phyloP scores from a whole-genome alignment of 2,888 invertebrate species.

The Lasioglossum vierecki region DNA sequence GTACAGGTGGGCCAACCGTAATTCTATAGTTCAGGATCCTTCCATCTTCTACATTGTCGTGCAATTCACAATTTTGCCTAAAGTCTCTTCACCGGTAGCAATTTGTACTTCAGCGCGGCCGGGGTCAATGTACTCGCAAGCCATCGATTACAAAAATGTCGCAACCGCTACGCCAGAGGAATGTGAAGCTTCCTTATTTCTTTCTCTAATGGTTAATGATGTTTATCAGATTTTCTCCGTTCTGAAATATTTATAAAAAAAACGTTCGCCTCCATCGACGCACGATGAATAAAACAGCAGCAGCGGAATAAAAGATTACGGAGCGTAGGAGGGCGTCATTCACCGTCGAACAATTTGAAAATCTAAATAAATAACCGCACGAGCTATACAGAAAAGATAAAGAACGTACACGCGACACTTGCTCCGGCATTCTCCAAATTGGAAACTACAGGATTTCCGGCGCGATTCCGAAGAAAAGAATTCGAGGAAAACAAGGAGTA shows the following conservation, averaged over 20 bases:
- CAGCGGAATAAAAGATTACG: neutral
- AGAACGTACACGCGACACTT: neutral
- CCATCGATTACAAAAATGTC: neutral
- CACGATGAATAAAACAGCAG: neutral
- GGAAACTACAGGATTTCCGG: neutral
- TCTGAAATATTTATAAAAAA: neutral
- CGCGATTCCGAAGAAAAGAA: neutral
- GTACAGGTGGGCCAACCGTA: slow-evolving; percentile 60
- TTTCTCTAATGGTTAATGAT: neutral
- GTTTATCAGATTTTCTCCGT: neutral
- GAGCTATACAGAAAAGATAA: neutral
- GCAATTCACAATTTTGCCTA: neutral
- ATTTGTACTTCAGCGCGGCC: neutral
- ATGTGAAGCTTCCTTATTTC: neutral
- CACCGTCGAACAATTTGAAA: neutral
- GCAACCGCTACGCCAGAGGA: no score
- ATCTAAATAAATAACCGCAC: neutral
- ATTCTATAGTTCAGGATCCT: slow-evolving; percentile 20
- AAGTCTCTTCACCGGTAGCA: neutral
- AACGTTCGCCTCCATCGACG: neutral
- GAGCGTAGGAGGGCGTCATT: neutral
- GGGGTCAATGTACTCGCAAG: neutral
- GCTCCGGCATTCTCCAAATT: neutral
- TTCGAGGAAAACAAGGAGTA: neutral
- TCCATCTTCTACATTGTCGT: neutral